These are phyloP conservation scores for Desmophyllum pertusum DNA, from an alignment of 92 coral and sea anemone genomes.

Conservation along the genomic window DNA sequence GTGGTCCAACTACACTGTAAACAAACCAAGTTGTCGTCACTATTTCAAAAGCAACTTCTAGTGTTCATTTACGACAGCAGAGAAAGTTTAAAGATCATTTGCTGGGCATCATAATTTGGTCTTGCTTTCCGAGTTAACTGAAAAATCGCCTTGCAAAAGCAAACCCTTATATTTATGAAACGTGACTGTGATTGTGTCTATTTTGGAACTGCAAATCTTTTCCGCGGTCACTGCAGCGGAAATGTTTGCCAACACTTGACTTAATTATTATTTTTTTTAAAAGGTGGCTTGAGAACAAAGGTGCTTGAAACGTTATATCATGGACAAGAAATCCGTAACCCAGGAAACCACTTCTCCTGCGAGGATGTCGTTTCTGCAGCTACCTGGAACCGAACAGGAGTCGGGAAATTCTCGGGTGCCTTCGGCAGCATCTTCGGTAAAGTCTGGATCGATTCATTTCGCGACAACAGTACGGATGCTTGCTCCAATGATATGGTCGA, in stretches of 20 bases:
- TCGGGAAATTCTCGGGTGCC: slow-evolving; percentile 23
- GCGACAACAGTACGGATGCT: slow-evolving; percentile 73
- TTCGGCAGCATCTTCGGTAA: slow-evolving; percentile 28
- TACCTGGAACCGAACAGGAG: slow-evolving; percentile 39
- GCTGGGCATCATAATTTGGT: neutral
- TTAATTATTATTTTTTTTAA: slow-evolving; percentile 8
- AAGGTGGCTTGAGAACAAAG: slow-evolving; percentile 9
- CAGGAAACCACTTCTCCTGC: slow-evolving; percentile 13
- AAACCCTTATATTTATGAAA: neutral
- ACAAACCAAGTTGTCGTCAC: neutral
- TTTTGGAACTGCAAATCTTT: neutral
- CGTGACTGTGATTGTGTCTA: neutral
- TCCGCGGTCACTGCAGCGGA: neutral
- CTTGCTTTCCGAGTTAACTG: neutral
- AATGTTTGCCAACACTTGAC: neutral
- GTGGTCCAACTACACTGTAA: neutral
- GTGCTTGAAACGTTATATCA: neutral
- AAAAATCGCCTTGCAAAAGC: neutral
- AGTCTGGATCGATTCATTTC: slow-evolving; percentile 41
- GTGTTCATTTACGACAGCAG: neutral
- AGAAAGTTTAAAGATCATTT: neutral
- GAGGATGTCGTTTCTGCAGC: slow-evolving; percentile 27
- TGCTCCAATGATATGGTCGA: slow-evolving; percentile 80
- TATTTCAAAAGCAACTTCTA: neutral
- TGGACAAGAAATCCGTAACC: neutral